Evolutionary conservation across 2,797 vertebrate species (phyloP), one percentile per base, ranked within the genome.

Genomic region (Scolopax rusticola): DNA sequence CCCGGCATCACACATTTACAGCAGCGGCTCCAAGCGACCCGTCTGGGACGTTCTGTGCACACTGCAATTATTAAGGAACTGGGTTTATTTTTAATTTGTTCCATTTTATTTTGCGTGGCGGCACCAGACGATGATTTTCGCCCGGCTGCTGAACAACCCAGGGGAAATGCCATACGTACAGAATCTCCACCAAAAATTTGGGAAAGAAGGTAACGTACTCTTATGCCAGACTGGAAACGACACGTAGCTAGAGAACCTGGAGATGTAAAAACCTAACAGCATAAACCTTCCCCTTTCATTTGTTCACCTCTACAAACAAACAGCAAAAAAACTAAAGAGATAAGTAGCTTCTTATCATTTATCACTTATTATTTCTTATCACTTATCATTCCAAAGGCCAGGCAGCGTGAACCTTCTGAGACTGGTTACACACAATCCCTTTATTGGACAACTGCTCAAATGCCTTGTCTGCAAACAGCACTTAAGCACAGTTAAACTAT

Each of bases 21-120:
- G 79, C 75, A 15, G 3, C 20, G 2, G n/a, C n/a, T 43, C 2
- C 13, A 2, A 50, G 3, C 1, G 0, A 15, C 30, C 2, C 51
- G 2, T 8, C 1, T 0, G 1, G 12, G 65, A 83, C 30, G 0
- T 6, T 2, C 5, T 0, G 15, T 0, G 28, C n/a, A 0, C 7
- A 3, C 36, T 20, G 68, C 68, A 47, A 1, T 61, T 10, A 2
- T 0, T 8, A 25, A 14, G 64, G 43, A 65, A 11, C 7, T 50
- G 45, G 0, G 57, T 64, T 67, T 38, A 18, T 17, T 24, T 60
- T 6, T 32, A 21, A 7, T 54, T 8, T 16, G 27, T 30, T 65
- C 40, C 43, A 5, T 25, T 23, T 4, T 32, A 2, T 3, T 17
- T 50, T 4, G 40, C 12, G 61, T 38, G 64, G 89, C 67, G 69